Evolutionary conservation across 2,888 invertebrate species (phyloP), one percentile per base, ranked within the genome.

Genomic region (Monoplex corrugatus): DNA sequence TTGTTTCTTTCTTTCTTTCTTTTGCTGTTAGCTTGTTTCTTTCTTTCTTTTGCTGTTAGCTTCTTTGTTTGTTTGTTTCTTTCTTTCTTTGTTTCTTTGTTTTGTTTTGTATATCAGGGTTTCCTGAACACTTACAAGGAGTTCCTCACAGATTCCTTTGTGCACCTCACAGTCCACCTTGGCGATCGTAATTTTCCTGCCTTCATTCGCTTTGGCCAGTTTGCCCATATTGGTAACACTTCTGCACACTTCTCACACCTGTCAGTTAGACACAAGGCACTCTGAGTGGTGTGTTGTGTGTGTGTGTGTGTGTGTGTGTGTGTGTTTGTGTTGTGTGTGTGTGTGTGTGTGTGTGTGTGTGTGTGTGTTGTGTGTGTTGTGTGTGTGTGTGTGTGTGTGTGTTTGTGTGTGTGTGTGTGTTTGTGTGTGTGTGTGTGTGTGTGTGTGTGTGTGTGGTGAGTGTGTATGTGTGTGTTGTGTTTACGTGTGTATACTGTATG

Each of bases 161-260:
- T 98, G 97, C 57, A 96, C 96, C 0, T 98, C 98, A 95, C 98
- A 98, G 95, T 98, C 91, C 87, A 95, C 95, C 93, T 93, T 93
- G 57, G 93, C 94, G 78, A 95, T 93, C 43, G 92, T 89, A 16
- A 95, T 92, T 63, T 90, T 86, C 23, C 92, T 91, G 10, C 90
- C 91, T 8, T 89, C 82, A 86, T 97, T 97, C 98, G 0, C 97
- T 86, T 97, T 97, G 0, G 98, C 98, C 38, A 99, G 96, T 89
- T 98, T 86, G 98, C 97, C 98, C 98, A 98, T 0, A 97, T 97
- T 23, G 98, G 98, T 0, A 98, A 98, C 92, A 98, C 96, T 95
- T 97, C 97, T 97, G 98, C 96, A 93, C 98, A 98, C 94, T 98
- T 98, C 89, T 98, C 97, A 96, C 98, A 98, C 98, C 98, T 95